Base-by-base conservation (phyloP, 2,888 invertebrate genomes). In the Cheilosia scutellata region DNA sequence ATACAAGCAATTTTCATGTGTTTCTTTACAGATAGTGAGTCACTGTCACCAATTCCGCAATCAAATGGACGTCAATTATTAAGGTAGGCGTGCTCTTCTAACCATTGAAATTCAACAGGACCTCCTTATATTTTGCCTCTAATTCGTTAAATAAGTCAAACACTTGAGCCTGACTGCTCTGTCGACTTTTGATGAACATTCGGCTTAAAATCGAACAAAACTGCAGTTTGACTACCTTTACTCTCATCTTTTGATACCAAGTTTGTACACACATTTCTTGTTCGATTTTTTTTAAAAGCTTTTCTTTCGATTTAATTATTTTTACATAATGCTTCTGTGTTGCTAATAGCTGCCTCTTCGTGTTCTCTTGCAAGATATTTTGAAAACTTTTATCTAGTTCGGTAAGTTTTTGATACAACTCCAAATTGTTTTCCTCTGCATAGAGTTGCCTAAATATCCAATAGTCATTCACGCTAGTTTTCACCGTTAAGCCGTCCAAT, bases 171-270 rank as follows among this genome's bases (percentile, higher is more conserved):
- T 88, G 80, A 16, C 60, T 75, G 29, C 78, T 80, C 11, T 86
- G 60, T 11, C 76, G 89, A 25, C 75, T 89, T 6, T 70, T 86
- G 0, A 89, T 33, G n/a, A 91, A 90, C 4, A 90, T 78, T 63
- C 89, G 87, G 6, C 89, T 87, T 53, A 91, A 31, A 13, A 89
- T 63, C 2, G 88, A 87, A 60, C 91, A 87, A 71, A 89, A 89
- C 0, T 89, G 87, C 49, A 89, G 87, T 47, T 89, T 90, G 7
- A 76, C 82, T 1, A 89, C 72, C 11, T 89, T 88, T 2, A 90
- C 68, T 65, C 89, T 87, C 51, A 89, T 63, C 5, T 88, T 74
- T 25, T 90, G 89, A 0, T 88, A 87, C 20, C 72, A 78, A 4
- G 87, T 77, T 55, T 89, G 89, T 55, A 87, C 57, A 4, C 70